phyloP scores from a whole-genome alignment of 2,113 vertebrate genomes.

The Indicator maculatus region DNA sequence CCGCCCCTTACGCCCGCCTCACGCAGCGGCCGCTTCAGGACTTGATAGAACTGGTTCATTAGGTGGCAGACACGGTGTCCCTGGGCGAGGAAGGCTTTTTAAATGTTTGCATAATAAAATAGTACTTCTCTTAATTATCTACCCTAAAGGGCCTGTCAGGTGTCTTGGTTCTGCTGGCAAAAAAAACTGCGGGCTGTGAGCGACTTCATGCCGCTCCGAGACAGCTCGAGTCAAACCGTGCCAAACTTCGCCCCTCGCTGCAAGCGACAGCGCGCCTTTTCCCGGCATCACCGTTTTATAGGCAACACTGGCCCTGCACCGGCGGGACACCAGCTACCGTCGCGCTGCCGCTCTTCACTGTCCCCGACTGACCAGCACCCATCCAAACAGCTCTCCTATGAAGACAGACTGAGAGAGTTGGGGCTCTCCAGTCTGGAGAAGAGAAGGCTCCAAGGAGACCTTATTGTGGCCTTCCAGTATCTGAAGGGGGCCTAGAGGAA shows the following conservation, averaged over 20 bases:
- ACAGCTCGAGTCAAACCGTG: not conserved
- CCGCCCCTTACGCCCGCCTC: too few relatives aligned
- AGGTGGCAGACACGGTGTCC: not conserved
- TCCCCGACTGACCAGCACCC: rapidly evolving
- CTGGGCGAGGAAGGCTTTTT: not conserved
- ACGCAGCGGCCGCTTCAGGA: not conserved
- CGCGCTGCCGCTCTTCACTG: not conserved
- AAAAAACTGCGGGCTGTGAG: not conserved
- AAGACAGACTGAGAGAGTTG: too few relatives aligned
- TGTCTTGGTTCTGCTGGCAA: not conserved
- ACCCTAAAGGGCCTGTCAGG: too few relatives aligned
- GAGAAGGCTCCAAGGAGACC: too few relatives aligned
- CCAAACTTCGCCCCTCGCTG: not conserved
- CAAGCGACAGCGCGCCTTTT: not conserved
- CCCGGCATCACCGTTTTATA: not conserved
- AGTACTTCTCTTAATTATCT: not conserved
- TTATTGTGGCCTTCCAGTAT: too few relatives aligned
- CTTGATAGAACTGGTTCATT: too few relatives aligned
- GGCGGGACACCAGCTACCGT: not conserved
- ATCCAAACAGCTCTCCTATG: too few relatives aligned
- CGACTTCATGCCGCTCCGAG: not conserved
- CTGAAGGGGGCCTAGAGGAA: too few relatives aligned
- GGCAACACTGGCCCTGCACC: not conserved
- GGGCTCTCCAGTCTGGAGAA: too few relatives aligned
- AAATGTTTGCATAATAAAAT: not conserved